Evolutionary conservation across 2,113 vertebrate genomes (phyloP).

Genomic region (Phaethon lepturus): DNA sequence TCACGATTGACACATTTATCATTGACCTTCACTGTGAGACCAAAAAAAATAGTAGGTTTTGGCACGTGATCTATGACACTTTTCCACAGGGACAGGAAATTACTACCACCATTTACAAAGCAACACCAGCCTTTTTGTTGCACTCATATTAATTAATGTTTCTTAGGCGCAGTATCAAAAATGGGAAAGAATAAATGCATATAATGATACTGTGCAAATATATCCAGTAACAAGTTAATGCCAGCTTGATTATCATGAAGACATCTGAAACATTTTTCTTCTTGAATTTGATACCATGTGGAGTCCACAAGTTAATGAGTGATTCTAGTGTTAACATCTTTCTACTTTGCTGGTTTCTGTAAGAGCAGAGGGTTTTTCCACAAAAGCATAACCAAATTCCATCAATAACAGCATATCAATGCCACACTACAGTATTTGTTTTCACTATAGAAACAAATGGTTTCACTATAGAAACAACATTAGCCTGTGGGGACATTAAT

Average conservation of each 20-base stretch:
- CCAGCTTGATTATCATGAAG: background rate
- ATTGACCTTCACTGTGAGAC: background rate
- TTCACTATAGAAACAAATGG: slow-evolving; percentile 12
- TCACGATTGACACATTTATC: background rate
- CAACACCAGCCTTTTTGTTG: background rate
- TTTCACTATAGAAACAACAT: background rate
- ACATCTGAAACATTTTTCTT: background rate
- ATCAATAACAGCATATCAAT: background rate
- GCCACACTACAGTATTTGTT: background rate
- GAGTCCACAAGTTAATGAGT: background rate
- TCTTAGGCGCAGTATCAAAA: background rate
- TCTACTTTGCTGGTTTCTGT: background rate
- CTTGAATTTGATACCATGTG: background rate
- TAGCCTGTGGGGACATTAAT: background rate
- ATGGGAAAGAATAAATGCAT: background rate
- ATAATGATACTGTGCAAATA: background rate
- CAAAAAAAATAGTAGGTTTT: background rate
- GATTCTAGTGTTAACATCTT: background rate
- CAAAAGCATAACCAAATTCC: background rate
- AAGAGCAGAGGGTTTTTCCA: background rate
- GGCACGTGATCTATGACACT: background rate
- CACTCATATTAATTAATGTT: background rate
- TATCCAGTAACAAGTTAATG: background rate
- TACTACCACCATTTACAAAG: background rate
- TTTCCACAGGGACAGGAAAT: background rate